Base-by-base conservation (phyloP, 1,140 invertebrate species). In the Nasonia vitripennis region DNA sequence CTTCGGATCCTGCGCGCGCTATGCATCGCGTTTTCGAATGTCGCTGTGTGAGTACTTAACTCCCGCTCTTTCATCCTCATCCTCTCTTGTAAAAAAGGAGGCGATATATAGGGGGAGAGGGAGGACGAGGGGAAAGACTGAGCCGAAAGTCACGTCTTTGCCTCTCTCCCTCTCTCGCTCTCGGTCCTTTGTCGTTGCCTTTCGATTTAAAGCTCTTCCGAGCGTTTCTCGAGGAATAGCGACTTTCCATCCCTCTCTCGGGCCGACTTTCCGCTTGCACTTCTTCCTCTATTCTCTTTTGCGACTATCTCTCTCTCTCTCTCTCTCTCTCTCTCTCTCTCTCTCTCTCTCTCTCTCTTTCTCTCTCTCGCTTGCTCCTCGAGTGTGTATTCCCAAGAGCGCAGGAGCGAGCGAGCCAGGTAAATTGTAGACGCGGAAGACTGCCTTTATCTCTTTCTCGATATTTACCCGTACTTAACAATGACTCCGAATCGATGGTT, bases 131-230 rank as follows among this genome's bases (percentile, higher is more conserved):
- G 41, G 9, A 62, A 62, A 11, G 31, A 20, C 34, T 20, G n/a
- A 37, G 62, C 23, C 48, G 67, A 48, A 83, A 81, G 79, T 86
- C 79, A 78, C 41, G 80, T 83, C 67, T 78, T 67, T 27, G 12
- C 79, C 62, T 48, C 51, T 81, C 17, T 55, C 62, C 45, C 34
- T 74, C 17, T 51, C 80, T 37, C 41, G 17, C 80, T 55, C 41
- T 27, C 34, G 75, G 10, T 37, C 62, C 79, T 78, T 86, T 86
- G 85, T 83, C 85, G 85, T 73, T 83, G 75, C 73, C 55, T 85
- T 86, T 83, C 80, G 62, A 83, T 71, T 83, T 79, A 62, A 82
- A 83, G 80, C 80, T 79, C 70, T 83, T 85, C 85, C 73, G 51
- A 80, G 34, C 45, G 71, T 85, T 85, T 78, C 79, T 85, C 73